A percentile compares a stretch with the other conserved stretches of the same genome.
Conservation (phyloP, 2,797 vertebrate species). For the Poeciliopsis turneri region DNA sequence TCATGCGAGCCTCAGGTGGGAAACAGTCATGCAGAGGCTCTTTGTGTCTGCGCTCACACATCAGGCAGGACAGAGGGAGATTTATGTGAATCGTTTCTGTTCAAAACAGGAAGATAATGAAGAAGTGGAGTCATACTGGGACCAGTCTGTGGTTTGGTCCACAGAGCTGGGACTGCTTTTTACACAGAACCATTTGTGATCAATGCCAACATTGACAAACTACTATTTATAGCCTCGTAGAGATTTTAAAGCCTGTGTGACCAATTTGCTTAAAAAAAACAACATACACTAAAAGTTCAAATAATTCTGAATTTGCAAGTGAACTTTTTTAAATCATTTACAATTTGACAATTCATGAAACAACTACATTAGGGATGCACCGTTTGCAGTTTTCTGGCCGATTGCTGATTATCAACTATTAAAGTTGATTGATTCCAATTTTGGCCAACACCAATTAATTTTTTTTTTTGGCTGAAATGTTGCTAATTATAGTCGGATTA, state of each 20-base stretch:
- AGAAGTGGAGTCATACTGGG: constrained; percentile 36
- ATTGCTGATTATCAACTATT: no score
- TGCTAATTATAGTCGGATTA: no score
- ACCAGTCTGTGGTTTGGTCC: constrained; percentile 18
- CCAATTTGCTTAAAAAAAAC: background rate
- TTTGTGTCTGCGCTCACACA: constrained; percentile 9
- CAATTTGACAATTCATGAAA: background rate
- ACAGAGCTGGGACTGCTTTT: constrained; percentile 26
- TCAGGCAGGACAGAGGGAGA: constrained; percentile 43
- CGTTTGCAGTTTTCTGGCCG: no score
- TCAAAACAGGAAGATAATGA: constrained; percentile 42
- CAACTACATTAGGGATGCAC: background rate
- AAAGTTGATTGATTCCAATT: no score
- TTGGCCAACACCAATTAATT: no score
- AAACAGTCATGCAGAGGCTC: constrained; percentile 17
- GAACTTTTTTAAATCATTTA: background rate
- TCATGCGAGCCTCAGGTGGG: constrained; percentile 42
- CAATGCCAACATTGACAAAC: constrained; percentile 49
- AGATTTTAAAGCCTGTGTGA: constrained; percentile 20
- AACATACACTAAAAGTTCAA: background rate
- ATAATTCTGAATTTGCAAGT: background rate
- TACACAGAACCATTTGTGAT: background rate
- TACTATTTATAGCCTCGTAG: constrained; percentile 46
- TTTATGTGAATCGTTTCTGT: constrained; percentile 36
- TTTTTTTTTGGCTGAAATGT: no score